These are phyloP conservation scores for Theropithecus gelada DNA, from an alignment of 2,113 vertebrate genomes.

Conservation along the genomic window DNA sequence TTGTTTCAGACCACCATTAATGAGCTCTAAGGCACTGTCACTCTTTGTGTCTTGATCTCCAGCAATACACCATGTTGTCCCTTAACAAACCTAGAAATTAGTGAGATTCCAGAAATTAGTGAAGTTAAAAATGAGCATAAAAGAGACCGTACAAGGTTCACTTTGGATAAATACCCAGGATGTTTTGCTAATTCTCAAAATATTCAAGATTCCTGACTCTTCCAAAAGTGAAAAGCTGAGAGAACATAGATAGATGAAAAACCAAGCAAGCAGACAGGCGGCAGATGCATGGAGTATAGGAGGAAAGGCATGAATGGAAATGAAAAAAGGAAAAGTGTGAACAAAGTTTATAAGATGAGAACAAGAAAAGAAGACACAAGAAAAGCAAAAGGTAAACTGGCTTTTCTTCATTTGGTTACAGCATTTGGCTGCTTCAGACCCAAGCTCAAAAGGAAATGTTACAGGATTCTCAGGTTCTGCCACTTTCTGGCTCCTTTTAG, in stretches of 20 bases:
- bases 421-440: neutral
- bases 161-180: neutral
- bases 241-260: neutral
- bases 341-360: neutral
- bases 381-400: neutral
- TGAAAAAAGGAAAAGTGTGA: neutral
- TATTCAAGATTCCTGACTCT: neutral
- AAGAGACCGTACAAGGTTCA: neutral
- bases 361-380: neutral
- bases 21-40: neutral
- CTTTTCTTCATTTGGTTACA: neutral
- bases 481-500: slow-evolving; percentile 8
- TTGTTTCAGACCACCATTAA: neutral
- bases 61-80: no score
- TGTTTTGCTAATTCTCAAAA: neutral
- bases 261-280: accelerated
- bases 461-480: neutral
- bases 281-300: neutral
- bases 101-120: neutral
- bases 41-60: neutral
- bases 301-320: neutral
- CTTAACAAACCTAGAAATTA: neutral
- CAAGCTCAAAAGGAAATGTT: neutral
- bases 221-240: neutral
- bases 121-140: neutral